Base-by-base conservation (phyloP, 2,888 invertebrate species). In the Andrena haemorrhoa region DNA sequence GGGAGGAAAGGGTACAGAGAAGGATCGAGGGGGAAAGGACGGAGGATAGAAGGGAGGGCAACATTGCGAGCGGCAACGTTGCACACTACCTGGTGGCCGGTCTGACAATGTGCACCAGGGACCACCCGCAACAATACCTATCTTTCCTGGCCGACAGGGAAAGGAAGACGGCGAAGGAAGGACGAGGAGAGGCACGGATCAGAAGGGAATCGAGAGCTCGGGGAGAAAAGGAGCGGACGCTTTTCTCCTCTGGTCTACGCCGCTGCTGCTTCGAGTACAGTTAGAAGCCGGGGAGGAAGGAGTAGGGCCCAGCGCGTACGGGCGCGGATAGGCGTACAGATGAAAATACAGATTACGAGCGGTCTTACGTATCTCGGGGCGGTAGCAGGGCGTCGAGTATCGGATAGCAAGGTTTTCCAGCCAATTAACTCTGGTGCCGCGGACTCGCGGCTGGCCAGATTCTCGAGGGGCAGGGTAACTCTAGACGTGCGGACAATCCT, bases 111-210 rank as follows among this genome's bases (percentile, higher is more conserved):
- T 92, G 91, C 92, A 89, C 89, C 89, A 86, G 81, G 92, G 93
- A 93, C 93, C 93, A 93, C 93, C 93, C 93, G 92, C 92, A 93
- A 93, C 92, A 93, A 93, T 93, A 89, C 90, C 90, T 92, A 92
- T 92, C 92, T 92, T 91, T 90, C 89, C 88, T 88, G 90, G 88
- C 88, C 90, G 83, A 86, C 82, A 84, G 86, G 78, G 88, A 76
- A 83, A 75, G 84, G 86, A 75, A 75, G 83, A 84, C 74, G 71
- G 49, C 65, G 78, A 73, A 16, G 68, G 71, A 64, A 70, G 63
- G 69, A 41, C 41, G 65, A 35, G 73, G 68, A 71, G 75, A 70
- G 60, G 64, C 58, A 58, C 58, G 63, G 74, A 69, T 61, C 60
- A 58, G 74, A 75, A 73, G 61, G 60, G 79, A 69, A 75, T 75